Evolutionary conservation across 2,113 vertebrate genomes (phyloP).

Genomic region (Stercorarius parasiticus): DNA sequence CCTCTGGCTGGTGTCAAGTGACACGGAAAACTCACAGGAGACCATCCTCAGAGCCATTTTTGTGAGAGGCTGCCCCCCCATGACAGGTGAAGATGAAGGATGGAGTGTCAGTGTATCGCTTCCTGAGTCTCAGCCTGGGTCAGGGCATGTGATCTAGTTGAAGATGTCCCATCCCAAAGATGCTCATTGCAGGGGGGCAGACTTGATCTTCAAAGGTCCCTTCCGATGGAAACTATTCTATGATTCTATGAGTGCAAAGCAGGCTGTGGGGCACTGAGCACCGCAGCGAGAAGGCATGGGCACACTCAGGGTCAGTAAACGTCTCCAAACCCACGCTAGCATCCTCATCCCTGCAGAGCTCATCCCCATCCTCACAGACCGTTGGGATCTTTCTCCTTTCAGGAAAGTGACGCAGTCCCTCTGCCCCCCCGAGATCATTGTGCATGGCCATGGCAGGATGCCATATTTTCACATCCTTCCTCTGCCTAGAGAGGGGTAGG

Average conservation of each 20-base stretch:
- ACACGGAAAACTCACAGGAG: background rate
- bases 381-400: background rate
- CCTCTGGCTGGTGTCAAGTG: background rate
- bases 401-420: background rate
- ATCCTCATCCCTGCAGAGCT: background rate
- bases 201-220: background rate
- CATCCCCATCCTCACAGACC: background rate
- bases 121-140: fast-evolving
- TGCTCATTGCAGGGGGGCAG: background rate
- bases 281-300: background rate
- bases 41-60: background rate
- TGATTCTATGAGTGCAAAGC: background rate
- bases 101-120: background rate
- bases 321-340: background rate
- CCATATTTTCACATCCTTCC: background rate
- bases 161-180: background rate
- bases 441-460: background rate
- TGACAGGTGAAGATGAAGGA: background rate
- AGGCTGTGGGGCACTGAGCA: background rate
- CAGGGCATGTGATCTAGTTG: background rate
- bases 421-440: background rate
- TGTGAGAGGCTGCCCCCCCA: background rate
- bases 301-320: background rate
- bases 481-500: background rate
- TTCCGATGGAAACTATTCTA: background rate